These are phyloP conservation scores for Diorhabda elongata DNA, from an alignment of 1,140 invertebrate genomes.

Conservation along the genomic window DNA sequence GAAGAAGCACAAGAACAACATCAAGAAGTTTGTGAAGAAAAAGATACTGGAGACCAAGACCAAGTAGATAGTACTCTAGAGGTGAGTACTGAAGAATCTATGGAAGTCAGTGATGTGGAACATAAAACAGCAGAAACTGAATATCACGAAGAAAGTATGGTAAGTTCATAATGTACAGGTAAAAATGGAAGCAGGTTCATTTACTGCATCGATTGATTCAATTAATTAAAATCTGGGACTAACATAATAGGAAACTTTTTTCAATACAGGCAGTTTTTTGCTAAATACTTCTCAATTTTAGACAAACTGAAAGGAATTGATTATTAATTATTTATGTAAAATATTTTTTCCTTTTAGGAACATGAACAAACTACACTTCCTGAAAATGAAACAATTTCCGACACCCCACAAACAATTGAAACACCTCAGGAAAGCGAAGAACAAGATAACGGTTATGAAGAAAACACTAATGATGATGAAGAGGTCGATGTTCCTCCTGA, in stretches of 20 bases:
- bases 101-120: constrained; percentile 25
- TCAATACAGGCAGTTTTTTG: no score
- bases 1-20: neutral
- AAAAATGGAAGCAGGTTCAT: no score
- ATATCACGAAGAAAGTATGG: neutral
- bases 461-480: constrained; percentile 3
- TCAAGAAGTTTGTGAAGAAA: constrained; percentile 32
- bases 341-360: no score
- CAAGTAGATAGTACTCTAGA: constrained; percentile 4
- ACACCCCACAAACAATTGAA: constrained; percentile 8
- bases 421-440: neutral
- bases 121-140: neutral
- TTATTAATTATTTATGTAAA: no score
- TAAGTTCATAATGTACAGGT: neutral
- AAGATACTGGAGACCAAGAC: constrained; percentile 34
- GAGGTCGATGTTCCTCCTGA: constrained; percentile 10
- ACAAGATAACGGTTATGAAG: neutral
- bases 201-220: no score
- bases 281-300: no score
- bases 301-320: no score
- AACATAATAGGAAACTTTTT: no score
- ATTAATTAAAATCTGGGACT: no score
- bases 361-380: no score
- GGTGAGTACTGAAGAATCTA: constrained; percentile 22
- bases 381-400: no score